phyloP scores from a whole-genome alignment of 2,888 invertebrate species.

The Chouioia cunea region DNA sequence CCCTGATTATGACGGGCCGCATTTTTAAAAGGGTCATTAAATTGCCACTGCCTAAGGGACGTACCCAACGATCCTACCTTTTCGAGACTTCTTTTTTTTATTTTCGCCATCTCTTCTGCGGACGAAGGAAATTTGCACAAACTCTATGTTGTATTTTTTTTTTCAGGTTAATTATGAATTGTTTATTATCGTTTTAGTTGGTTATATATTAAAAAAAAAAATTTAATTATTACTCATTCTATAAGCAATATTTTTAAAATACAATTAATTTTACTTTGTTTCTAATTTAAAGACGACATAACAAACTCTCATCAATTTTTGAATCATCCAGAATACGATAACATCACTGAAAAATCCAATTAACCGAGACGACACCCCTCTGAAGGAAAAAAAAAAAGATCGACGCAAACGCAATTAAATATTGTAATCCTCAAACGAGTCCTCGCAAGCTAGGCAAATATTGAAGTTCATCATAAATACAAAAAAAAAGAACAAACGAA shows the following conservation, averaged over 20 bases:
- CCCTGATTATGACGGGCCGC: slow-evolving; percentile 53
- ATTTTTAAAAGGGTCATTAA: slow-evolving; percentile 29
- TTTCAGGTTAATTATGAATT: too few relatives aligned
- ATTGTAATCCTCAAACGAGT: slow-evolving; percentile 4
- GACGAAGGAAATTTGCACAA: neutral
- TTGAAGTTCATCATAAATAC: neutral
- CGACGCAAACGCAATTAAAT: slow-evolving; percentile 22
- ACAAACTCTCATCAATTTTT: too few relatives aligned
- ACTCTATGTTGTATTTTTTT: neutral
- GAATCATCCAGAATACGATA: too few relatives aligned
- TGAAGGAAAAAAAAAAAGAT: too few relatives aligned
- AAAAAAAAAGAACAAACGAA: too few relatives aligned
- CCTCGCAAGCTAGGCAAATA: slow-evolving; percentile 3
- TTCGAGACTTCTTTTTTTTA: neutral
- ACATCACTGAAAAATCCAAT: too few relatives aligned
- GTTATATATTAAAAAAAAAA: too few relatives aligned
- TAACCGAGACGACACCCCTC: neutral
- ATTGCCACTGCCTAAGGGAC: slow-evolving; percentile 8
- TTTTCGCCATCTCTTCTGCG: neutral
- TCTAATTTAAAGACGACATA: too few relatives aligned
- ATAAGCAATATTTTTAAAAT: too few relatives aligned
- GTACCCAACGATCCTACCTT: neutral
- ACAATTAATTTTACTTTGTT: too few relatives aligned
- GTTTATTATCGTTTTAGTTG: too few relatives aligned
- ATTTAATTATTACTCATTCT: too few relatives aligned